Base-by-base conservation (phyloP, 2,888 invertebrate species). In the Platynereis dumerilii region DNA sequence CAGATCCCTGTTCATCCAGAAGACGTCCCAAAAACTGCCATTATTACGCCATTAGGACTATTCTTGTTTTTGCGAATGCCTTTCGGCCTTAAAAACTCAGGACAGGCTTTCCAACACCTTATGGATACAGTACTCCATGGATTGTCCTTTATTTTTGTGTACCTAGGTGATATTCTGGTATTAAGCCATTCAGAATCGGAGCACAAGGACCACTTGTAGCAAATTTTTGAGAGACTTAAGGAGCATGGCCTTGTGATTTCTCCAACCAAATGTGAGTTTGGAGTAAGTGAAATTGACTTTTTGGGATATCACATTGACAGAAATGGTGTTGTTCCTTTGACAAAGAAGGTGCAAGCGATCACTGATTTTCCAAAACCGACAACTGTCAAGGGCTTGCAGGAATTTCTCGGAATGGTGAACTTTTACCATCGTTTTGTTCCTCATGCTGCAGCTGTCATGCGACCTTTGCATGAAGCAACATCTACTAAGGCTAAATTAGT, bases 221-320 rank as follows among this genome's bases (percentile, higher is more conserved):
- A 26, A 52, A 42, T 69, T 42, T 69, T 70, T 17, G 17, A 66
- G 54, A 42, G 59, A n/a, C 20, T 67, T n/a, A 17, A 55, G 17
- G 67, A 65, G 22, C 29, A 58, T 48, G 63, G 63, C 52, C 48
- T 73, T 22, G 34, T 56, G 1, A 65, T 70, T 28, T 66, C 61
- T 20, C 17, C 57, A 10, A 58, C 44, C 17, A 73, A 73, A 58
- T 69, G 68, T 34, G 15, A 34, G 53, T 72, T 74, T 59, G 65
- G 53, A 24, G n/a, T 17, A 28, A 20, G 58, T 22, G 60, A 60
- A 53, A 45, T 70, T 29, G 57, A 68, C 34, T 74, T 73, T 64
- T 60, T 68, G 39, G 70, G 69, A 3, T 62, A 74, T 59, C 27
- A 45, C 34, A 57, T 69, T n/a, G 29, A 22, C 48, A 54, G 15